These are phyloP conservation scores for Hyalella azteca DNA, from an alignment of 2,888 invertebrate genomes.

Conservation along the genomic window DNA sequence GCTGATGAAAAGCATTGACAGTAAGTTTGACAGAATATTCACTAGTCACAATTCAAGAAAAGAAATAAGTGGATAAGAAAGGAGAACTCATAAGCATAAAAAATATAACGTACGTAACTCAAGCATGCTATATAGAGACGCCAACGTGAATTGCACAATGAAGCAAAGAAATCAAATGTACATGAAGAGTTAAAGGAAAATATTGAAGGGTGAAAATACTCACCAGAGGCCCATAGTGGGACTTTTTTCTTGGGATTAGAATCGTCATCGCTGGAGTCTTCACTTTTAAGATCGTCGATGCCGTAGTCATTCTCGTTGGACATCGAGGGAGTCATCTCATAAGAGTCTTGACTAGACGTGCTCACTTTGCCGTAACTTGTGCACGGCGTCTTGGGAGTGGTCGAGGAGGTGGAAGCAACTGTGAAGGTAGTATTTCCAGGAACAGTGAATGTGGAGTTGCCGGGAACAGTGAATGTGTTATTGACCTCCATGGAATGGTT, in stretches of 20 bases:
- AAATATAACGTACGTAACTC: too few species aligned
- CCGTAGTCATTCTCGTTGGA: conserved; percentile 58
- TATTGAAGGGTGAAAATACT: too few species aligned
- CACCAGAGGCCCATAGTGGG: conserved; percentile 56
- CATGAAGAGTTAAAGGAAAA: too few species aligned
- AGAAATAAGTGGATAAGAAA: too few species aligned
- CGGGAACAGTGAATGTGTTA: background rate
- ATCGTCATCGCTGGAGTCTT: conserved; percentile 59
- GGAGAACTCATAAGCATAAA: too few species aligned
- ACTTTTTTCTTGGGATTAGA: conserved; percentile 55
- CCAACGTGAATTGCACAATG: too few species aligned
- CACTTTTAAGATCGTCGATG: conserved; percentile 61
- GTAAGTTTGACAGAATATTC: too few species aligned
- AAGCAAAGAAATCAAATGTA: too few species aligned
- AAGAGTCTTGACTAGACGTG: conserved; percentile 39
- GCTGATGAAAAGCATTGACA: too few species aligned
- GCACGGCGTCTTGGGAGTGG: background rate
- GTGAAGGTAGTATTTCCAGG: conserved; percentile 42
- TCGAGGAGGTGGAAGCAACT: background rate
- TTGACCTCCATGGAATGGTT: too few species aligned
- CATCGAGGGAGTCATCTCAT: conserved; percentile 55
- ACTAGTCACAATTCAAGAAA: too few species aligned
- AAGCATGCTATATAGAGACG: too few species aligned
- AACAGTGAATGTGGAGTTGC: conserved; percentile 28
- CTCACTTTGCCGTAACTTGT: background rate